Base-by-base conservation (phyloP, 2,888 invertebrate genomes). In the Tipula confusa region DNA sequence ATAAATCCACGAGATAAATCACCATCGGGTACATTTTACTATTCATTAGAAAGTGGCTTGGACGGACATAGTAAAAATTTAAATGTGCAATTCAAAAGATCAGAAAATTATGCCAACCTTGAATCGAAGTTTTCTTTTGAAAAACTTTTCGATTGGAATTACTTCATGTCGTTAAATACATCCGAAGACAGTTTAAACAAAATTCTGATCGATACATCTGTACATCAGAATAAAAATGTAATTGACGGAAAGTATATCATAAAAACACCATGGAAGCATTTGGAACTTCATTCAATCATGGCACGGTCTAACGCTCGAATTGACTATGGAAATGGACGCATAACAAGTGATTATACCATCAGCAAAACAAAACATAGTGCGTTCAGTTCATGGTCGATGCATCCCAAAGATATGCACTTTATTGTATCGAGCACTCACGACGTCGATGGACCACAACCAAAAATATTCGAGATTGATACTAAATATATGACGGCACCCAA, bases 401-500 rank as follows among this genome's bases (percentile, higher is more conserved):
- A 90, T 1, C 87, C 91, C 79, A 87, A 91, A 85, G 91, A 92
- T 86, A 90, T 92, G 89, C 89, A 89, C 85, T 85, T 92, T 1
- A 88, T 89, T 83, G 86, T 91, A 3, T 88, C 90, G 81, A 91
- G 90, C 83, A 88, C 88, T 84, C 89, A 90, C 85, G 88, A 89
- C 6, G 88, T 90, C 31, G 86, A 86, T 83, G 86, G 85, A 1
- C 88, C 89, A 1, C 87, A 87, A 11, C 86, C 88, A 0, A 91
- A 91, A 84, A 88, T 90, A 43, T 87, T 92, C 1, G 89, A 89
- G 33, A 87, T 90, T 24, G 89, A 89, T 38, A 87, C 90, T 0
- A 92, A 90, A 86, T 92, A 91, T 81, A 85, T 89, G 29, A 93
- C 93, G 87, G 92, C 92, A 0, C 89, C 90, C 84, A 88, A 90